phyloP scores from a whole-genome alignment of 2,113 vertebrate species.

The Cricetomys ansorgei region DNA sequence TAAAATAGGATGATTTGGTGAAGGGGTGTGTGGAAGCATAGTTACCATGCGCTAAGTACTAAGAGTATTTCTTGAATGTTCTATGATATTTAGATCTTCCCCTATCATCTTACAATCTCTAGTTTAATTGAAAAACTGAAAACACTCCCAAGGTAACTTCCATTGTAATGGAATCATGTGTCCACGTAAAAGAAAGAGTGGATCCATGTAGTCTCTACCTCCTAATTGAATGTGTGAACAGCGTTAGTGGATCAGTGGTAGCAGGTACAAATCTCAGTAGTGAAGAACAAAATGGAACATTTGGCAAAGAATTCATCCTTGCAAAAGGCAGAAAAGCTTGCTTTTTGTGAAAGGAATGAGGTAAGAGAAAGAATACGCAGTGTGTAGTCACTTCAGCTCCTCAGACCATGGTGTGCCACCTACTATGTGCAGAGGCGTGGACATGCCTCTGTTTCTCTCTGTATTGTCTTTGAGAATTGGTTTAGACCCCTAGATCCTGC shows the following conservation, averaged over 20 bases:
- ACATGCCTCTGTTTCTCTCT: accelerated
- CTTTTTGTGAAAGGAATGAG: not conserved
- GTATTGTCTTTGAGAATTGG: not conserved
- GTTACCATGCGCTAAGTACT: not conserved
- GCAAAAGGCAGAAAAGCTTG: accelerated
- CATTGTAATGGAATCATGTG: not conserved
- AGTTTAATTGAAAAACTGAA: constrained; percentile 20
- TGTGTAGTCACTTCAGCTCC: accelerated
- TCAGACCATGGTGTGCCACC: accelerated
- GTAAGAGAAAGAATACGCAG: accelerated
- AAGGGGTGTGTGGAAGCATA: accelerated
- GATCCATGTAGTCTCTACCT: not conserved
- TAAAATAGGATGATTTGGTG: too few relatives aligned
- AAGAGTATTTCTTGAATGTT: not conserved
- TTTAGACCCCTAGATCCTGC: not conserved
- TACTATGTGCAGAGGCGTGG: not conserved
- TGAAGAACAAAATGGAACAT: not conserved
- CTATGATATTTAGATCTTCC: not conserved
- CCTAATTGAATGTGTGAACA: not conserved
- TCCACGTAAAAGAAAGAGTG: not conserved
- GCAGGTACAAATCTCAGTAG: not conserved
- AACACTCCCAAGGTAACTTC: not conserved
- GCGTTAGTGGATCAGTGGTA: not conserved
- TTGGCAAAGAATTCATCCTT: not conserved
- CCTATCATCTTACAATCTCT: not conserved